Percentiles rank a stretch among this genome's conserved stretches.
Conservation (phyloP, 2,113 vertebrate genomes). For the Mirza zaza region DNA sequence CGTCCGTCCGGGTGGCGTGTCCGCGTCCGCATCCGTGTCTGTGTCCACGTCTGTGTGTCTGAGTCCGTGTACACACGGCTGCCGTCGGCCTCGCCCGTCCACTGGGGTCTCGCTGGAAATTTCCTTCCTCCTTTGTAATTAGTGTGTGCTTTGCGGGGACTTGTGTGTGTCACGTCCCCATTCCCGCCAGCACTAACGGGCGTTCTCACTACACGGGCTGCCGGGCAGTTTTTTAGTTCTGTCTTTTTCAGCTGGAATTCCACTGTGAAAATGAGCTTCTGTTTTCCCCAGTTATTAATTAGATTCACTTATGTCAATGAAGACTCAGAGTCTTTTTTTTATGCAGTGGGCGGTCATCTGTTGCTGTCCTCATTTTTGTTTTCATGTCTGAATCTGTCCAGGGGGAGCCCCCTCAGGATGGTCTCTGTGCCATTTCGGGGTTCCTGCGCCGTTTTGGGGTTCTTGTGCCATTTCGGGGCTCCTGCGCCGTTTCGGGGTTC, state of each 20-base stretch:
- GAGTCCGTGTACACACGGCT: no score
- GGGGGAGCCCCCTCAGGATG: not conserved
- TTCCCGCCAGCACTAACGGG: fast-evolving
- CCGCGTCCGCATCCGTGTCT: fast-evolving
- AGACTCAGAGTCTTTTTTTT: not conserved
- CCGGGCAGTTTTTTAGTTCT: fast-evolving
- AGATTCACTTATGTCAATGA: fast-evolving
- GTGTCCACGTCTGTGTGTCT: fast-evolving
- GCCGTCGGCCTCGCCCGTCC: no score
- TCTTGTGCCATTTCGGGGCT: no score
- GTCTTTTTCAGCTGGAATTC: no score
- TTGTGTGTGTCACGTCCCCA: no score
- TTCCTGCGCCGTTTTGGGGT: no score
- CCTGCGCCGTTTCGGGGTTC: no score
- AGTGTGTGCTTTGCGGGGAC: no score
- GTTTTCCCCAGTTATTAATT: not conserved
- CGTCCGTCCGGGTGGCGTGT: no score
- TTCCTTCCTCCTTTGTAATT: no score
- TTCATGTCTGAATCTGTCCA: no score
- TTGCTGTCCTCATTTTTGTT: not conserved
- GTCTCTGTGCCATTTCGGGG: not conserved
- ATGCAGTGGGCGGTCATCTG: fast-evolving
- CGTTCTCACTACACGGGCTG: not conserved
- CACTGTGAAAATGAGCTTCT: not conserved
- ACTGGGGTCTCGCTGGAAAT: no score